Evolutionary conservation across 2,797 vertebrate species (phyloP).

Genomic region (Urosaurus nigricauda): DNA sequence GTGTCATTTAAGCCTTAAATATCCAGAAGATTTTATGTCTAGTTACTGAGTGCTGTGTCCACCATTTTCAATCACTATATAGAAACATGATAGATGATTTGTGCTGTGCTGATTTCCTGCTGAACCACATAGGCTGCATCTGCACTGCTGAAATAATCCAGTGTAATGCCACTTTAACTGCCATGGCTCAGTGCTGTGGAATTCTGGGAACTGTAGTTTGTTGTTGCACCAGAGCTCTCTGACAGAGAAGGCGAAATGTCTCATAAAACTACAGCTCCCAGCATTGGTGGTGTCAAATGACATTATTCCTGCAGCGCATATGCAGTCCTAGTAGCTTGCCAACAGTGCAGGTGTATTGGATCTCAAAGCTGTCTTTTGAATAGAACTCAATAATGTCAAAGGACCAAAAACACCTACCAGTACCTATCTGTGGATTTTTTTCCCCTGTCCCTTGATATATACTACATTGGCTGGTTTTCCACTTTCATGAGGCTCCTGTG

Average conservation of each 20-base stretch:
- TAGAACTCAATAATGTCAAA: neutral
- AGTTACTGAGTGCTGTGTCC: neutral
- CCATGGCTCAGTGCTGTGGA: too few relatives aligned
- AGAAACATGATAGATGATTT: conserved; percentile 4
- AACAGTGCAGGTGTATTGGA: neutral
- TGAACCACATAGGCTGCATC: neutral
- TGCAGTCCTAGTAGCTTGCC: neutral
- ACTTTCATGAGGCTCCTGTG: too few relatives aligned
- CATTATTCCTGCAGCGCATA: too few relatives aligned
- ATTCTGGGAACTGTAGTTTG: too few relatives aligned
- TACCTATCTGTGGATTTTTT: neutral
- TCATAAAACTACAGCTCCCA: too few relatives aligned
- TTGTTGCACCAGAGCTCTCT: too few relatives aligned
- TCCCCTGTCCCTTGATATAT: too few relatives aligned
- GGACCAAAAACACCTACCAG: neutral
- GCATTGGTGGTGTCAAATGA: too few relatives aligned
- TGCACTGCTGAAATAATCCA: too few relatives aligned
- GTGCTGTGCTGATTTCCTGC: neutral
- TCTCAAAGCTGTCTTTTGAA: neutral
- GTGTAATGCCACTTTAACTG: too few relatives aligned
- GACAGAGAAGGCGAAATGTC: too few relatives aligned
- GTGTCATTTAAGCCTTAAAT: neutral
- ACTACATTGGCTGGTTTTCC: too few relatives aligned
- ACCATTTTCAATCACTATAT: neutral
- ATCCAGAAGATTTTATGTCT: neutral